Conservation (phyloP, 2,888 invertebrate genomes). For the Dascillus cervinus region DNA sequence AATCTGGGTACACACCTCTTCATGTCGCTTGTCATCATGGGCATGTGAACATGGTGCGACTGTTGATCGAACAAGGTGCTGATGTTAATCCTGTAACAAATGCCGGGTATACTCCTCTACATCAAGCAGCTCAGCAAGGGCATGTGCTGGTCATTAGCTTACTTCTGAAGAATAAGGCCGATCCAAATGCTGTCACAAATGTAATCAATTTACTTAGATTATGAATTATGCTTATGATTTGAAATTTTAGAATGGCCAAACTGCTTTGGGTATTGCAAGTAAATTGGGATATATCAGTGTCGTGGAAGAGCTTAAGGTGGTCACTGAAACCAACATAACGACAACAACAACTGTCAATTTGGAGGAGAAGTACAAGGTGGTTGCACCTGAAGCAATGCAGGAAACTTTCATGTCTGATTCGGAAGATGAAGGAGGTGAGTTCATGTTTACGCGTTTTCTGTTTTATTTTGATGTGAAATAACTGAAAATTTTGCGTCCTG, state of each 20-base stretch:
- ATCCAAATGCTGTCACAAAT: constrained; percentile 89
- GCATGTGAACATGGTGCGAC: constrained; percentile 83
- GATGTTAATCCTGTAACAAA: constrained; percentile 73
- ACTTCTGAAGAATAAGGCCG: constrained; percentile 85
- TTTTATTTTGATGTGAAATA: constrained; percentile 5
- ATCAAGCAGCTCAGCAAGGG: constrained; percentile 98
- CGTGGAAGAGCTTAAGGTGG: constrained; percentile 90
- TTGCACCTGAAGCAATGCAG: constrained; percentile 97
- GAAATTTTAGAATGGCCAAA: constrained; percentile 94
- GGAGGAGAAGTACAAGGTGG: constrained; percentile 95
- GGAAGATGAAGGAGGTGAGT: constrained; percentile 93
- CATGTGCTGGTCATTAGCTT: constrained; percentile 92
- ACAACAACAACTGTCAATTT: constrained; percentile 50
- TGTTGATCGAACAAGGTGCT: constrained; percentile 82
- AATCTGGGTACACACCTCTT: constrained; percentile 89
- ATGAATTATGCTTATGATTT: constrained; percentile 15
- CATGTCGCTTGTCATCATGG: constrained; percentile 98
- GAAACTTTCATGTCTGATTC: constrained; percentile 98
- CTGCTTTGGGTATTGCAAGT: constrained; percentile 93
- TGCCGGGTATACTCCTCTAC: constrained; percentile 87
- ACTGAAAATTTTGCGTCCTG: constrained; percentile 5
- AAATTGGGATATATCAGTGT: constrained; percentile 97
- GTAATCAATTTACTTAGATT: constrained; percentile 52
- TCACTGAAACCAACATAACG: constrained; percentile 64
- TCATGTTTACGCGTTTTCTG: constrained; percentile 11